Base-by-base conservation (phyloP, 1,140 invertebrate genomes). In the Zaprionus taronus region DNA sequence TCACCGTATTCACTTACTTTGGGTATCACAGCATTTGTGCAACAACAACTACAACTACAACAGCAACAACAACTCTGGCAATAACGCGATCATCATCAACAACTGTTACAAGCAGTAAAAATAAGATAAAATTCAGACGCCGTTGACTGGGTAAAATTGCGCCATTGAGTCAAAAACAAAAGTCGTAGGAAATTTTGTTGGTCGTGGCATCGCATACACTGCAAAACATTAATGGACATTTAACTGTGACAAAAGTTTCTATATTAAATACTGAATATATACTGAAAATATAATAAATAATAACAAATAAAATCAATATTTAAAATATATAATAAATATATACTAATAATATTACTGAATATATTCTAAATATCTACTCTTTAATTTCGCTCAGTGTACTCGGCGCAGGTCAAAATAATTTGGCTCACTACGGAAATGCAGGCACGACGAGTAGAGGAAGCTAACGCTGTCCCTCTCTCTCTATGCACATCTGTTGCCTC, bases 21-120 rank as follows among this genome's bases (percentile, higher is more conserved):
- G 28, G 56, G 68, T 73, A 82, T 82, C 75, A 60, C 62, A 73
- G 61, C 66, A 73, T 77, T 80, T 79, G 76, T 69, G 72, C 75
- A 72, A 75, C 66, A 62, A 49, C 72, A 71, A 64, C 56, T 31
- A 24, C 31, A 34, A 34, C 31, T 11, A 9, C 61, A 51, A 49
- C 68, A 60, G 28, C 51, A 41, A 64, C 67, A 36, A 38, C 49
- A 38, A 20, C 34, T 68, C 44, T 36, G 61, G 36, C 72, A 74
- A 56, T 61, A 77, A 72, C 61, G 56, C 55, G 71, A 73, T 68
- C 72, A 77, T 49, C 77, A 77, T 56, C 68, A 84, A 84, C 84
- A 87, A 87, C 85, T 87, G 84, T 87, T 87, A 87, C 81, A 71
- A 79, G 75, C 75, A 81, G 71, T 81, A 79, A 87, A 87, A 90